Evolutionary conservation across 2,888 invertebrate species (phyloP).

Genomic region (Acanthococcus lagerstroemiae): DNA sequence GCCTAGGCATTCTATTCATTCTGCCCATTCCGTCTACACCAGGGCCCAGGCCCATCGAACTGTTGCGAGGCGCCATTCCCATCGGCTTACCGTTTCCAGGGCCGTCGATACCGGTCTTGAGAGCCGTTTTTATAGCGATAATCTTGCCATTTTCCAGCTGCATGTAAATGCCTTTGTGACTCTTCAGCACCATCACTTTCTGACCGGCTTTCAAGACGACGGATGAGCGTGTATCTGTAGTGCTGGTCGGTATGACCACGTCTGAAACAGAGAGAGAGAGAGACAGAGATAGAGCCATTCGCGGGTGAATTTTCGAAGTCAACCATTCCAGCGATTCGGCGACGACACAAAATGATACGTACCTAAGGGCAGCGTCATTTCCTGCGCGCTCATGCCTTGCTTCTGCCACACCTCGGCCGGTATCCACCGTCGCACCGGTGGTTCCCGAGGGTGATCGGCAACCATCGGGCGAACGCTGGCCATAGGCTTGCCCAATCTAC

Average conservation of each 20-base stretch:
- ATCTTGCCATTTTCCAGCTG: slow-evolving; percentile 89
- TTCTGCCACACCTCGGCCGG: slow-evolving; percentile 84
- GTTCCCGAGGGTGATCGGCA: slow-evolving; percentile 45
- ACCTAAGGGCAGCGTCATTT: slow-evolving; percentile 83
- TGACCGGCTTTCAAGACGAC: slow-evolving; percentile 89
- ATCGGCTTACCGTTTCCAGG: not conserved
- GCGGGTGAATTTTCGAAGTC: no score
- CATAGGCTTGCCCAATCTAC: slow-evolving; percentile 39
- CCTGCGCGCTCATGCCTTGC: slow-evolving; percentile 90
- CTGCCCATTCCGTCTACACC: no score
- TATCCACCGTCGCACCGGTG: slow-evolving; percentile 58
- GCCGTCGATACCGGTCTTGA: slow-evolving; percentile 46
- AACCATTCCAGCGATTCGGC: no score
- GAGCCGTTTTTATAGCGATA: slow-evolving; percentile 75
- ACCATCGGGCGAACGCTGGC: slow-evolving; percentile 73
- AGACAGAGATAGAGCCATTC: no score
- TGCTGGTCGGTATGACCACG: slow-evolving; percentile 85
- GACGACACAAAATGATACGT: slow-evolving; percentile 34
- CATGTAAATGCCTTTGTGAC: slow-evolving; percentile 92
- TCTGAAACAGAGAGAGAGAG: slow-evolving; percentile 45
- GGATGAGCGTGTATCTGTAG: slow-evolving; percentile 76
- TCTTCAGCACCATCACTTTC: slow-evolving; percentile 86
- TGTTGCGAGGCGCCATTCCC: not conserved
- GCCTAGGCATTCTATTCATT: no score
- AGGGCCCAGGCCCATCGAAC: no score